Evolutionary conservation across 2,888 invertebrate species (phyloP).

Genomic region (Euzophera pinguis): DNA sequence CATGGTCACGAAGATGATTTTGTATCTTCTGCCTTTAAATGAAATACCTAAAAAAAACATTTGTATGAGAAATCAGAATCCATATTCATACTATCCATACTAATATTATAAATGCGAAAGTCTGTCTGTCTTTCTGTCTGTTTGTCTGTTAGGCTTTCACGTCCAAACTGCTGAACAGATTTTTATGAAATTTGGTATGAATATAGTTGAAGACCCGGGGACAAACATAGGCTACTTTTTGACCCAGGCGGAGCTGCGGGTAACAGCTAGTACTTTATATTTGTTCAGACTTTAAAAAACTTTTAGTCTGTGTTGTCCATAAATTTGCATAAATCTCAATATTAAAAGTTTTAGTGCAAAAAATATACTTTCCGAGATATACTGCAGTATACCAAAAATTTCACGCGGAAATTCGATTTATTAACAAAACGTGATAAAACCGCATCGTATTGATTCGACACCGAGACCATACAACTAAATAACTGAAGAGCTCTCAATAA

Average conservation of each 20-base stretch:
- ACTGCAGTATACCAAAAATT: background rate
- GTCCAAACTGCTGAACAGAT: no score
- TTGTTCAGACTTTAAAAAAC: background rate
- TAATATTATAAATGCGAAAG: no score
- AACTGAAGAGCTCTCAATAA: conserved; percentile 23
- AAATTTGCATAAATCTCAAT: background rate
- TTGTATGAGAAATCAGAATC: no score
- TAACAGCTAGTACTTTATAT: no score
- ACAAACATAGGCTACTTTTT: no score
- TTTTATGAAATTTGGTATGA: no score
- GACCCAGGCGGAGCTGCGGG: no score
- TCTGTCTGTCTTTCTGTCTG: no score
- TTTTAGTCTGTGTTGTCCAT: background rate
- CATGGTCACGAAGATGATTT: background rate
- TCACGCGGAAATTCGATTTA: background rate
- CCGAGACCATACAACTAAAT: background rate
- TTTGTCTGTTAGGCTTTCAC: no score
- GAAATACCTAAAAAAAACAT: no score
- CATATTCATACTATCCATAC: no score
- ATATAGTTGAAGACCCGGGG: no score
- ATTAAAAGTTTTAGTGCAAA: background rate
- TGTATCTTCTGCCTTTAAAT: background rate
- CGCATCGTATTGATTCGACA: conserved; percentile 1
- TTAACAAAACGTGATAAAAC: background rate
- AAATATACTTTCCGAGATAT: background rate